Evolutionary conservation across 1,140 invertebrate species (phyloP), one percentile per base, ranked within the genome.

Genomic region (Trichonephila inaurata): DNA sequence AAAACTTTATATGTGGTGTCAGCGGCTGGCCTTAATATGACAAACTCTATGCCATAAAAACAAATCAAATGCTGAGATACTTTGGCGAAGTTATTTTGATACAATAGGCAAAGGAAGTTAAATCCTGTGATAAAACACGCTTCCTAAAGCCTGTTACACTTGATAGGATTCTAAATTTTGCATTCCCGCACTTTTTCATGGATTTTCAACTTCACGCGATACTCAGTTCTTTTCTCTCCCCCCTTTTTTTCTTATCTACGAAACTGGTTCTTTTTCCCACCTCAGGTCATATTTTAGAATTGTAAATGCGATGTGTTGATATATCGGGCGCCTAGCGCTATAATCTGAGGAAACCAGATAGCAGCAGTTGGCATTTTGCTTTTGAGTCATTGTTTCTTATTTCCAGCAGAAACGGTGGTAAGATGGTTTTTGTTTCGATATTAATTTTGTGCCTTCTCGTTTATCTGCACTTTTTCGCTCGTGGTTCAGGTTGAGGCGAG

Each of bases 151-250:
- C 91, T 86, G 91, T 92, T 92, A 92, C 83, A 87, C 85, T 77
- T 87, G 91, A 92, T 92, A 87, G 91, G 91, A 92, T 92, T 83
- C 82, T 92, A 92, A 92, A 92, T 92, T 92, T 92, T 87, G 91
- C 85, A 77, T 92, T 92, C 58, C 24, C 83, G 44, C 64, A 40
- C 83, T 92, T 92, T 64, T 92, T 87, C 61, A 72, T 58, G 91
- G 91, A 92, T 92, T 92, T 92, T 62, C 82, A 69, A 24, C 28
- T 92, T 62, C 91, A 77, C 72, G 72, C 72, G 72, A 40, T 77
- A 28, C 72, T 18, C 28, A 77, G 14, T 7, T 24, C 18, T 40
- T 40, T 40, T 19, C 28, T 14, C 5, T 8, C n/a, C n/a, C 24
- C 66, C 66, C n/a, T 58, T 91, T 85, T 83, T 91, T 85, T 83